These are phyloP conservation scores for Hirtodrosophila confusa DNA, from an alignment of 2,888 invertebrate species.

Conservation along the genomic window DNA sequence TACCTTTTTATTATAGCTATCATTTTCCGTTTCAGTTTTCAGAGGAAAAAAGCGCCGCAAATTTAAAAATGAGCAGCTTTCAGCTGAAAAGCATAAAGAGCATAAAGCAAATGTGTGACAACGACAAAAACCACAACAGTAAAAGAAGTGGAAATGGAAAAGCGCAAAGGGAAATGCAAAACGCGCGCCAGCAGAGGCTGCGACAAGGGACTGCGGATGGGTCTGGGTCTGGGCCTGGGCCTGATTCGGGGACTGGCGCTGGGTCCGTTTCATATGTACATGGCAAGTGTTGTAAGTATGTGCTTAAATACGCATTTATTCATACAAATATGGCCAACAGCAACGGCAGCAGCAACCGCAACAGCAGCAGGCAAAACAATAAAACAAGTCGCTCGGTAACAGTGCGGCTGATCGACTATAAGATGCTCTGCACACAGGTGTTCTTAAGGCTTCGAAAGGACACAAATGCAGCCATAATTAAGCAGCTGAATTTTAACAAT, in stretches of 20 bases:
- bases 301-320: slow-evolving; percentile 82
- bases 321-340: slow-evolving; percentile 79
- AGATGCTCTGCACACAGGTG: slow-evolving; percentile 17
- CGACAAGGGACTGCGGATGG: slow-evolving; percentile 28
- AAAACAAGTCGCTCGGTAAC: slow-evolving; percentile 53
- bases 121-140: slow-evolving; percentile 43
- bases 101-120: slow-evolving; percentile 53
- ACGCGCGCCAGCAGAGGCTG: slow-evolving; percentile 27
- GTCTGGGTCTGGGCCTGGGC: slow-evolving; percentile 2
- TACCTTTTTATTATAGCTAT: slow-evolving; percentile 7
- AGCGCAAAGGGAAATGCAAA: slow-evolving; percentile 65
- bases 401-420: not conserved
- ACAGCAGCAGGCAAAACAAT: slow-evolving; percentile 67
- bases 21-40: slow-evolving; percentile 9
- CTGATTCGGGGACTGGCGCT: slow-evolving; percentile 8
- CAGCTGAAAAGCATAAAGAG: slow-evolving; percentile 35
- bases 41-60: slow-evolving; percentile 15
- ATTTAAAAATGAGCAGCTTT: slow-evolving; percentile 24
- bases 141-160: slow-evolving; percentile 53
- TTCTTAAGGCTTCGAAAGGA: not conserved
- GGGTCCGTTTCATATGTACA: slow-evolving; percentile 57
- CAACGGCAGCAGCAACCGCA: slow-evolving; percentile 48
- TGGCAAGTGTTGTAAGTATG: slow-evolving; percentile 80
- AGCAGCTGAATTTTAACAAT: too few relatives aligned
- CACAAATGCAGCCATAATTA: too few relatives aligned